Evolutionary conservation across 2,888 invertebrate species (phyloP), one percentile per base, ranked within the genome.

Genomic region (Syrphus vitripennis): DNA sequence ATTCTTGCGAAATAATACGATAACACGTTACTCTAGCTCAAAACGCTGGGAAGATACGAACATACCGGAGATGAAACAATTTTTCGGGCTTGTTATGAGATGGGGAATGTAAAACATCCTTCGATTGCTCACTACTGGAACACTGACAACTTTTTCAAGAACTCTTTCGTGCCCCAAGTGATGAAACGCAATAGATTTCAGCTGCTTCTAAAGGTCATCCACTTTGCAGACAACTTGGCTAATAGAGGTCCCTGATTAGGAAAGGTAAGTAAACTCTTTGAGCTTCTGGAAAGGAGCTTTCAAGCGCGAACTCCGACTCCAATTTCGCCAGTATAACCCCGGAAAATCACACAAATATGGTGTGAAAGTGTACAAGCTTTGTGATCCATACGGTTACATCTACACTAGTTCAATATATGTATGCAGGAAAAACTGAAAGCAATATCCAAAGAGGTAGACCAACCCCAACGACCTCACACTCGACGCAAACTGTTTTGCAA

Each of bases 1-100:
- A 21, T 16, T 19, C 0, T 21, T 19, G 40, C n/a, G n/a, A n/a
- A n/a, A n/a, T n/a, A n/a, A n/a, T n/a, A n/a, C 40, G 9, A 40
- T n/a, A 40, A 40, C 40, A n/a, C 40, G n/a, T n/a, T n/a, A 40
- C 40, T 40, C 40, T n/a, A 14, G 40, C 40, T 14, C 40, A 40
- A 40, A 40, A 14, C n/a, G n/a, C 14, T 40, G 40, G 40, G 40
- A 40, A 40, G 40, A 40, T 40, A 40, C 40, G 40, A 40, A 40
- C n/a, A 40, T 40, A n/a, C 40, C 40, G 40, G n/a, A n/a, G 40
- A n/a, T 40, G 10, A 53, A 53, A 53, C 16, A 53, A 21, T 67
- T 83, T 72, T 48, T 77, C 0, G 74, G 77, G 40, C 42, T 74
- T 29, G 69, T 69, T 21, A 31, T 78, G 45, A n/a, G n/a, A n/a